Evolutionary conservation across 1,140 invertebrate species (phyloP), one percentile per base, ranked within the genome.

Genomic region (Hypothenemus hampei): DNA sequence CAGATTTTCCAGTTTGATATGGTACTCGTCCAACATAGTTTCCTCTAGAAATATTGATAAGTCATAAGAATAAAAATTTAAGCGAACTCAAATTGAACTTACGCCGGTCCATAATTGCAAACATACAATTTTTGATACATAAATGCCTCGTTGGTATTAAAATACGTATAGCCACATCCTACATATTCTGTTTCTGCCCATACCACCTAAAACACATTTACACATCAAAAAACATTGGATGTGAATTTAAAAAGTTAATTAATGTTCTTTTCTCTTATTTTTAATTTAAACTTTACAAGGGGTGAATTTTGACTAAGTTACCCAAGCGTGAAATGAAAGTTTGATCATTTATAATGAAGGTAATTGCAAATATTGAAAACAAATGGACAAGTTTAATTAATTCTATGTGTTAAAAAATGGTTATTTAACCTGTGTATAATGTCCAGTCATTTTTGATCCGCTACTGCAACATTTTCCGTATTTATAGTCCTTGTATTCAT

Each of bases 21-120:
- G 59, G 59, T 10, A 21, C 5, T 11, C 11, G n/a, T 5, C 59
- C 59, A 21, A 44, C 23, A 20, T 35, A 48, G 20, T 59, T 59
- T 2, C 57, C 57, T 15, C 57, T 59, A 23, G 41, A 59, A 55
- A 26, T 43, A 52, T 49, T n/a, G n/a, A n/a, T n/a, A n/a, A 1
- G 2, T 31, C 26, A 2, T 31, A 3, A 31, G 13, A 31, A 31
- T 13, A 8, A 31, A 31, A 31, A 37, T 37, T 2, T 15, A 37
- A 37, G 18, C 1, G 8, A 31, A 16, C 4, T n/a, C 8, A 41
- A 7, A 26, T 29, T n/a, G 40, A 46, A 54, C 56, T 62, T 61
- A 65, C 63, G 40, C 61, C 24, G 63, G 63, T 33, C 61, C 63
- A 37, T 65, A 65, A 45, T 65, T 65, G 39, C 63, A 63, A 26